Evolutionary conservation across 2,888 invertebrate species (phyloP), one percentile per base, ranked within the genome.

Genomic region (Spisula subtruncata): DNA sequence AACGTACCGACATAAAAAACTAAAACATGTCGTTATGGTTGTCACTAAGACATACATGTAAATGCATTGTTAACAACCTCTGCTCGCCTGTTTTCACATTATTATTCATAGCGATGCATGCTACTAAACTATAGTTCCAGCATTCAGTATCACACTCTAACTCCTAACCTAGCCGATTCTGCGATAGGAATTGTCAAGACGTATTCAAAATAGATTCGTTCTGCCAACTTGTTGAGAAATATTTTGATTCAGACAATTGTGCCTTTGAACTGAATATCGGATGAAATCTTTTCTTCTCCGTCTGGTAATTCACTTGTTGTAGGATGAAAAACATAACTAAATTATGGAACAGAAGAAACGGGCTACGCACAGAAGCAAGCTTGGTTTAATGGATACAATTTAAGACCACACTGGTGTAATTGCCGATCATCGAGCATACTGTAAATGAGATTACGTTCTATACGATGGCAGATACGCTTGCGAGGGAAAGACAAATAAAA

Each of bases 251-350:
- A 51, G 51, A 14, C 29, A 83, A 29, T 16, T 75, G 35, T 51
- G n/a, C 18, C 56, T 80, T 56, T 85, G 48, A 85, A 71, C 29
- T 5, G 14, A 85, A 75, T 79, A 85, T 85, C 75, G 0, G n/a
- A 85, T 54, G 25, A 32, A 56, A 54, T n/a, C n/a, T 8, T 54
- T 41, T 16, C 29, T n/a, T 54, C 54, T 16, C 56, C 12, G 25
- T n/a, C n/a, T 54, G 4, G 41, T 85, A 85, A 85, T 80, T 85
- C 80, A 85, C 80, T 85, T 80, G 85, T 80, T 56, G 41, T 80
- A 41, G 80, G 54, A 85, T 85, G 85, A 85, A 85, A 85, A 85
- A n/a, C 85, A 56, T 85, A 85, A 85, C 46, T 80, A 18, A 41
- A 85, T 85, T 85, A 80, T 80, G 51, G 18, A 80, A 80, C 79